Evolutionary conservation across 2,888 invertebrate genomes (phyloP).

Genomic region (Leucania comma): DNA sequence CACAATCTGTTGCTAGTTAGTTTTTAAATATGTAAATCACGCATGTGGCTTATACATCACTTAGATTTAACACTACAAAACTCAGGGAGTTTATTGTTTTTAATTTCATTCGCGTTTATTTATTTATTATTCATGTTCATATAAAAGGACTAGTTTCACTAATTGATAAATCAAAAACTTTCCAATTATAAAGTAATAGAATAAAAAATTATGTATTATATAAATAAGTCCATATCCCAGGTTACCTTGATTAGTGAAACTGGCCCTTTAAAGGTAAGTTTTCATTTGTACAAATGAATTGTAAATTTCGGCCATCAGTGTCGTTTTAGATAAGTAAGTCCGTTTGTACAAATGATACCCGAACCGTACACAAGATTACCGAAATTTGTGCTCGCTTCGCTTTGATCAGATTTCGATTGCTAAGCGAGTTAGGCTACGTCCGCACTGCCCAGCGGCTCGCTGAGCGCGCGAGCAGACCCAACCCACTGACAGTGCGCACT

Average conservation of each 20-base stretch:
- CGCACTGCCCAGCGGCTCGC: not conserved
- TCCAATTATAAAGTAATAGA: slow-evolving; percentile 41
- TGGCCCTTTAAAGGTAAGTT: slow-evolving; percentile 47
- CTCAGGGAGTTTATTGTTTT: slow-evolving; percentile 54
- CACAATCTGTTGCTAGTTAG: slow-evolving; percentile 56
- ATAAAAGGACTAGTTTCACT: slow-evolving; percentile 51
- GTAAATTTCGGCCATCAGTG: slow-evolving; percentile 22
- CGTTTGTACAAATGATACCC: slow-evolving; percentile 60
- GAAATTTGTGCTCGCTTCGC: slow-evolving; percentile 63
- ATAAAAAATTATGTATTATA: slow-evolving; percentile 1
- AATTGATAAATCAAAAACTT: slow-evolving; percentile 24
- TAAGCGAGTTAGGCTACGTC: slow-evolving; percentile 58
- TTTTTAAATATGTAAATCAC: slow-evolving; percentile 68
- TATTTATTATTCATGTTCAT: slow-evolving; percentile 57
- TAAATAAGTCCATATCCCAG: slow-evolving; percentile 8
- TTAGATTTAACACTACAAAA: slow-evolving; percentile 55
- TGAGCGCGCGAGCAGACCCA: not conserved
- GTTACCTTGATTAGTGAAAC: slow-evolving; percentile 43
- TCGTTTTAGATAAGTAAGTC: slow-evolving; percentile 41
- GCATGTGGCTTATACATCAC: slow-evolving; percentile 74
- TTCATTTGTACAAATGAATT: slow-evolving; percentile 56
- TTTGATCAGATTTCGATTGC: slow-evolving; percentile 70
- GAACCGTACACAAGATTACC: slow-evolving; percentile 46
- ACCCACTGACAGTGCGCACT: not conserved
- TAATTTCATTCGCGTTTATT: slow-evolving; percentile 59